phyloP scores from a whole-genome alignment of 2,888 invertebrate species.

The Thelaira solivaga region DNA sequence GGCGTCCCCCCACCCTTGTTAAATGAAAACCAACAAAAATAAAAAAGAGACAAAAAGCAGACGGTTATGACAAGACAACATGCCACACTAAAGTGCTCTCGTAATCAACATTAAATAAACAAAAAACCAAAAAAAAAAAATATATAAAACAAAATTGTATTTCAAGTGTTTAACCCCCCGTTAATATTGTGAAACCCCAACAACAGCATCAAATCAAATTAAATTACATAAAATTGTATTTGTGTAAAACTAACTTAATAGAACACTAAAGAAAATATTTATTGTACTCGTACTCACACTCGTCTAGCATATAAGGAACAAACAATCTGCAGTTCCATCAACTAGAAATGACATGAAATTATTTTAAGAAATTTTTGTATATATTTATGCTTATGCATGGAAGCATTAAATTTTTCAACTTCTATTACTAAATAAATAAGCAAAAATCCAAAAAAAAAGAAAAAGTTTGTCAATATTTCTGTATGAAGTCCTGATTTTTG shows the following conservation, averaged over 20 bases:
- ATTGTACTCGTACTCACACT: no score
- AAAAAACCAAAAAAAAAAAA: no score
- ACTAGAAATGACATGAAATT: constrained; percentile 49
- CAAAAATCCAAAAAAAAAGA: no score
- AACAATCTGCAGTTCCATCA: constrained; percentile 54
- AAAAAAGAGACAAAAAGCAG: constrained; percentile 34
- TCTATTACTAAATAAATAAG: no score
- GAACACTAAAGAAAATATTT: constrained; percentile 23
- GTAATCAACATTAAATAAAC: constrained; percentile 38
- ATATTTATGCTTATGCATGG: constrained; percentile 5
- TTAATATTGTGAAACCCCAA: constrained; percentile 32
- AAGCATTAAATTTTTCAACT: no score
- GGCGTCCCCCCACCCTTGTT: constrained; percentile 38
- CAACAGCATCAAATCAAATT: neutral
- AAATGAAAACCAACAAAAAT: neutral
- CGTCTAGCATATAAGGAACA: constrained; percentile 26
- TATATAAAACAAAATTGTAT: neutral
- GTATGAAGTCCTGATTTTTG: no score
- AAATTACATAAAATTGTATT: constrained; percentile 6
- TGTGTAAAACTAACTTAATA: constrained; percentile 41
- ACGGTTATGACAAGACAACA: constrained; percentile 54
- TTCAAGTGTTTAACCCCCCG: constrained; percentile 44
- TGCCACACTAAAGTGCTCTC: constrained; percentile 19
- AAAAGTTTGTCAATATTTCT: no score
- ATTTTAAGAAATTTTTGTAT: constrained; percentile 30